A percentile compares a stretch with the other conserved stretches of the same genome.
Conservation (phyloP, 2,888 invertebrate genomes). For the Caenorhabditis sp. region DNA sequence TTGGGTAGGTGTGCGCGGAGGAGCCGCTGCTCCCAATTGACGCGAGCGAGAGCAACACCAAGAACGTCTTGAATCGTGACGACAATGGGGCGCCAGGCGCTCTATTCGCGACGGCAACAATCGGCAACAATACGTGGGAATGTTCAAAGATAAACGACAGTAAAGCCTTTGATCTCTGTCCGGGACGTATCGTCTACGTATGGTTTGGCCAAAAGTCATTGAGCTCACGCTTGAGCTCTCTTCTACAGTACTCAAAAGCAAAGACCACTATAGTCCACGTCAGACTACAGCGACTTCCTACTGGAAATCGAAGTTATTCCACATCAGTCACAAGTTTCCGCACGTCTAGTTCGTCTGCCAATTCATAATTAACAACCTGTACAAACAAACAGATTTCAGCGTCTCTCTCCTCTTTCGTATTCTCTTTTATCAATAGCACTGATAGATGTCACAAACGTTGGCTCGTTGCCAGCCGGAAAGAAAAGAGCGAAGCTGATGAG, state of each 20-base stretch:
- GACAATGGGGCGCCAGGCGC: slow-evolving; percentile 46
- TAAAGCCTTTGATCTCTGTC: slow-evolving; percentile 31
- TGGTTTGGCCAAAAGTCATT: background rate
- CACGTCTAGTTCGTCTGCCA: background rate
- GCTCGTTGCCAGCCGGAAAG: slow-evolving; percentile 13
- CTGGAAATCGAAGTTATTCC: too few species aligned
- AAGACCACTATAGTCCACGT: too few species aligned
- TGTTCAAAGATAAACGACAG: too few species aligned
- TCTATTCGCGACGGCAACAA: background rate
- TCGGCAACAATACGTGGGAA: slow-evolving; percentile 33
- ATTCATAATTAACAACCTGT: slow-evolving; percentile 21
- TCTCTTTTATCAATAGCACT: background rate
- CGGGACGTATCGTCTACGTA: background rate
- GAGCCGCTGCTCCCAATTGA: slow-evolving; percentile 33
- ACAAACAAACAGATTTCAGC: slow-evolving; percentile 17
- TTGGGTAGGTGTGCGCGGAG: slow-evolving; percentile 21
- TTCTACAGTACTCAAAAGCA: too few species aligned
- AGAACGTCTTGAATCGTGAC: slow-evolving; percentile 47
- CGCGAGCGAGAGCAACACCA: slow-evolving; percentile 15
- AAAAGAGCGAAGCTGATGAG: background rate
- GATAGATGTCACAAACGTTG: slow-evolving; percentile 10
- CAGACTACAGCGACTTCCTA: too few species aligned
- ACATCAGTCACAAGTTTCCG: background rate
- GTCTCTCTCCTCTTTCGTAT: too few species aligned
- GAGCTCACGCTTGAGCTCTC: too few species aligned